Conservation (phyloP, 2,797 vertebrate species). For the Hypotaenidia philippensis region DNA sequence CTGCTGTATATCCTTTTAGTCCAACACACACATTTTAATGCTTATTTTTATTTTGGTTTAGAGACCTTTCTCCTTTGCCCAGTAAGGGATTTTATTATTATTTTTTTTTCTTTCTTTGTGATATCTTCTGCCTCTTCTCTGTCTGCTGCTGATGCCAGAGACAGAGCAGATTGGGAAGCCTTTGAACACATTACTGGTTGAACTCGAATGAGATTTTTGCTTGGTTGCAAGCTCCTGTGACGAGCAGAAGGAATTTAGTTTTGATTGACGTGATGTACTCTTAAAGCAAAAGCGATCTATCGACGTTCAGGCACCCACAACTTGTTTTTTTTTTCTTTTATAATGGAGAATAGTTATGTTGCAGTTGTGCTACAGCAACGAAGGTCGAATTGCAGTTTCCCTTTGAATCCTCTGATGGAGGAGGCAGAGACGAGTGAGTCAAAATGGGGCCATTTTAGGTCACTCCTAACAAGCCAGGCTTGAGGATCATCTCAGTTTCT, state of each 20-base stretch:
- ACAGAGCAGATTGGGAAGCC: slow-evolving; percentile 61
- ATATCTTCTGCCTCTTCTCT: slow-evolving; percentile 45
- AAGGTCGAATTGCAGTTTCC: slow-evolving; percentile 69
- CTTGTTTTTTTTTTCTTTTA: slow-evolving; percentile 65
- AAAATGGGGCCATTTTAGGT: slow-evolving; percentile 63
- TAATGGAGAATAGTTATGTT: slow-evolving; percentile 61
- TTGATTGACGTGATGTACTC: slow-evolving; percentile 63
- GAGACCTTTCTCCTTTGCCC: slow-evolving; percentile 52
- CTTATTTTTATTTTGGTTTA: slow-evolving; percentile 75
- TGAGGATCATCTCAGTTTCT: slow-evolving; percentile 59
- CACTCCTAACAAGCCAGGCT: slow-evolving; percentile 54
- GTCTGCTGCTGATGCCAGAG: slow-evolving; percentile 70
- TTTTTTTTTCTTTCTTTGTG: background rate
- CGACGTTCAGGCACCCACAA: slow-evolving; percentile 56
- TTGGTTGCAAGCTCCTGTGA: slow-evolving; percentile 52
- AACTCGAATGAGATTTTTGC: slow-evolving; percentile 67
- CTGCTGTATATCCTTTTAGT: slow-evolving; percentile 74
- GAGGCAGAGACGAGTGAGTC: slow-evolving; percentile 47
- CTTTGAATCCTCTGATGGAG: slow-evolving; percentile 56
- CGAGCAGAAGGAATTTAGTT: slow-evolving; percentile 66
- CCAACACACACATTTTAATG: slow-evolving; percentile 49
- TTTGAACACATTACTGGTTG: slow-evolving; percentile 67
- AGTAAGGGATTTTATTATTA: background rate
- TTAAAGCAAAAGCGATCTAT: slow-evolving; percentile 70
- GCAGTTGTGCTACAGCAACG: slow-evolving; percentile 40